Base-by-base conservation (phyloP, 2,113 vertebrate genomes). In the Aythya baeri region DNA sequence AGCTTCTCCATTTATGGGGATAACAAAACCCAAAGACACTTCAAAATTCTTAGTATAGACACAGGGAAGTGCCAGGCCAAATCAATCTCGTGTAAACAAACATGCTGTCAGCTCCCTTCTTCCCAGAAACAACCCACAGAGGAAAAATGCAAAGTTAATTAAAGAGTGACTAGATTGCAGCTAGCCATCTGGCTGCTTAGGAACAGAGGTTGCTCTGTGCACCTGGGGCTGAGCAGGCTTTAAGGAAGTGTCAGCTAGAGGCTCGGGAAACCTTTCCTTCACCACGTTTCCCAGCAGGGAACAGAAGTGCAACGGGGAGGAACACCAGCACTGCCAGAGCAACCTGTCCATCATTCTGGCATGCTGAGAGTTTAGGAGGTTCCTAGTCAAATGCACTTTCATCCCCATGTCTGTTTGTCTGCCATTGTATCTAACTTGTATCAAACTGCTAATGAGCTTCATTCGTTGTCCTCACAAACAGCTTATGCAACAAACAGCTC, bases 181-280 rank as follows among this genome's bases (percentile, higher is more conserved):
- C 83, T 93, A 65, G 73, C 86, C 86, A 92, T 92, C 92, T 94
- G 93, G 86, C 83, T 95, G 86, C 83, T 44, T 85, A 83, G 81
- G 81, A 92, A 87, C 77, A 94, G 93, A 91, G 78, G 90, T 86
- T 94, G 76, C 38, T 83, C 26, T 70, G 57, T 62, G 77, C 83
- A 86, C 81, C 91, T 91, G 86, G 63, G 86, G 41, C 86, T 63
- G 58, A 83, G 44, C 49, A 75, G 54, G 41, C 62, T 88, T 74
- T 68, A 65, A 83, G 79, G 50, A 92, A 68, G 29, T 21, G 22
- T 91, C 82, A 94, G 67, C 78, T 31, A 18, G 46, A 95, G 57
- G 32, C 34, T 36, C 1, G 0, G 49, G 66, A 89, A 94, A 62
- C 58, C 26, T 94, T 84, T 83, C 75, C 68, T 78, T 71, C 67